Evolutionary conservation across 2,113 vertebrate species (phyloP), one percentile per base, ranked within the genome.

Genomic region (Lophotis ruficrista): DNA sequence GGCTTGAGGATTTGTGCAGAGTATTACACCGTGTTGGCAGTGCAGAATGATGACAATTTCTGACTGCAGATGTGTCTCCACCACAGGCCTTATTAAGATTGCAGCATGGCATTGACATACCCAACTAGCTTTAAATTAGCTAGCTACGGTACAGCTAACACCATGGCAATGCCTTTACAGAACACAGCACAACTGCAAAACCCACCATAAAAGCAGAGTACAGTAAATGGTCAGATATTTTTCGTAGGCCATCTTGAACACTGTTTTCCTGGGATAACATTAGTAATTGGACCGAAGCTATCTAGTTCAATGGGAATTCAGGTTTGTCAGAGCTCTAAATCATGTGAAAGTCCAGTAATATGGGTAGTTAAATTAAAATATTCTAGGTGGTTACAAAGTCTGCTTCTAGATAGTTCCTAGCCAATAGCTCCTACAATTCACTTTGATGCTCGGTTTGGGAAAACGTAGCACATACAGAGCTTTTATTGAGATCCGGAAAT

Each of bases 51-150:
- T 69, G 58, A 66, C 41, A 38, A 20, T 84, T 93, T 94, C 78
- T 75, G 27, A 81, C 70, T 88, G 79, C 90, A 97, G 77, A 82
- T 91, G 41, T 54, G 43, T 37, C 41, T 90, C n/a, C 90, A 37
- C 84, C 61, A 72, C 73, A 71, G 43, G n/a, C 37, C 25, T 89
- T 84, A 71, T 38, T 78, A 75, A 87, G 92, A 82, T 11, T 87
- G 48, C 69, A 96, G 72, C 76, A 38, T 37, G 65, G 69, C 84
- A 77, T 7, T 73, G 58, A 70, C 58, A 58, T 19, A 60, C 47
- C 24, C 58, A 78, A 71, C 23, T 23, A 48, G 38, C 60, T 79
- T 48, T 60, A 65, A 68, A 82, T 53, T 47, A 89, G 23, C 27
- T 84, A 60, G 53, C 51, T 73, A 81, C 56, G 72, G 69, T 56